These are phyloP conservation scores for Mustela nigripes DNA, from an alignment of 2,113 vertebrate species.

Conservation along the genomic window DNA sequence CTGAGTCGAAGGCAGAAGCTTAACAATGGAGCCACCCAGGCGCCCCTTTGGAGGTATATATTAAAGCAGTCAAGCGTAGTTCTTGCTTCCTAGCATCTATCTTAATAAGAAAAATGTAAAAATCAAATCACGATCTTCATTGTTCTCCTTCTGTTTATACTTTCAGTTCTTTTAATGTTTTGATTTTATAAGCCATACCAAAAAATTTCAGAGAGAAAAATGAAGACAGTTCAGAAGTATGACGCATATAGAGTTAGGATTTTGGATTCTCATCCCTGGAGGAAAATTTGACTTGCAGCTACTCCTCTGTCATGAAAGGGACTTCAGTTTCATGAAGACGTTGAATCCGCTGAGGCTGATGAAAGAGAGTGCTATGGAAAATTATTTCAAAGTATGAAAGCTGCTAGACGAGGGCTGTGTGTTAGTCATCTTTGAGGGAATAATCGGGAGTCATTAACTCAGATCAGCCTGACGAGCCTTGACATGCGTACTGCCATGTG, in stretches of 20 bases:
- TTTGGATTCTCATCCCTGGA: not conserved
- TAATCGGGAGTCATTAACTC: not conserved
- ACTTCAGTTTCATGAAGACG: conserved; percentile 3
- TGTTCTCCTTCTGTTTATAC: not conserved
- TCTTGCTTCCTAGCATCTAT: conserved; percentile 40
- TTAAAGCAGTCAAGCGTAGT: not conserved
- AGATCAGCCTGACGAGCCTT: not conserved
- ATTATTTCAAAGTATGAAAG: conserved; percentile 30
- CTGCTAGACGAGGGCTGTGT: not conserved
- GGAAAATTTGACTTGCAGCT: conserved; percentile 1
- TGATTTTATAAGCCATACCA: not conserved
- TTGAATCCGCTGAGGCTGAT: not conserved
- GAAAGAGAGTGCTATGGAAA: not conserved
- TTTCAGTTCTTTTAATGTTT: conserved; percentile 40
- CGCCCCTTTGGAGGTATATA: not conserved
- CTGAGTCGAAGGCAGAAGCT: no score
- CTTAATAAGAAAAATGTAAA: conserved; percentile 7
- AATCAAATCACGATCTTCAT: conserved; percentile 6
- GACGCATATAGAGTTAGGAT: not conserved
- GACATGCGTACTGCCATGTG: not conserved
- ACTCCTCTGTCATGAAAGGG: not conserved
- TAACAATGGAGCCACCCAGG: no score
- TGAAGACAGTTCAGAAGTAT: not conserved
- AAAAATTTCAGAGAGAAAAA: not conserved
- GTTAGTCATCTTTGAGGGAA: not conserved